Conservation (phyloP, 2,888 invertebrate genomes). For the Drosophila mimetica region DNA sequence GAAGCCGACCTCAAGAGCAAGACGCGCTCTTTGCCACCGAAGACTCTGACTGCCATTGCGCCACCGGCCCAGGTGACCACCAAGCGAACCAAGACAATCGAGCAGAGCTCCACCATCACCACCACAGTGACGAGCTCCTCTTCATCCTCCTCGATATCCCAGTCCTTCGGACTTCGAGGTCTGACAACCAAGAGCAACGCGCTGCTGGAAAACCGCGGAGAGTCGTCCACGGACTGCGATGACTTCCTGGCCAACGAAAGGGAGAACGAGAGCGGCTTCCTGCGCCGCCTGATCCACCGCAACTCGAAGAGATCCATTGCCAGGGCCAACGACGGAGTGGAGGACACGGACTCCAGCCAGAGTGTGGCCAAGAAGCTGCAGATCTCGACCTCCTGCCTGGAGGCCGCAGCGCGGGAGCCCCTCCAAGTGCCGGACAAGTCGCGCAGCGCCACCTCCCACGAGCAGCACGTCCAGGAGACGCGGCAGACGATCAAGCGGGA, state of each 20-base stretch:
- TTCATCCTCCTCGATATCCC: constrained; percentile 26
- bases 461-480: constrained; percentile 79
- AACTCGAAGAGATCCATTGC: constrained; percentile 90
- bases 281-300: constrained; percentile 88
- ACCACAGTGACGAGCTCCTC: constrained; percentile 23
- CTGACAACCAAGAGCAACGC: constrained; percentile 66
- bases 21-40: constrained; percentile 83
- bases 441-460: constrained; percentile 70
- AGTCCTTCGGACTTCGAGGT: constrained; percentile 65
- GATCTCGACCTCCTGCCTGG: constrained; percentile 68
- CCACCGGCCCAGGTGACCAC: constrained; percentile 24
- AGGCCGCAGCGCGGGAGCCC: constrained; percentile 53
- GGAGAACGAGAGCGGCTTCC: constrained; percentile 86
- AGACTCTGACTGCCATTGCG: constrained; percentile 67
- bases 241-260: constrained; percentile 38
- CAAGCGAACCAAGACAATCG: constrained; percentile 54
- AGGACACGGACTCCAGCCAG: constrained; percentile 79
- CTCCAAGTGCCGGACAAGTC: constrained; percentile 56
- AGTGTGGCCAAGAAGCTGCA: constrained; percentile 79
- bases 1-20: constrained; percentile 77
- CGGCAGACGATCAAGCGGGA: constrained; percentile 84
- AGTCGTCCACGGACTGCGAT: constrained; percentile 71
- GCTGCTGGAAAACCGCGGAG: constrained; percentile 67
- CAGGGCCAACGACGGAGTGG: constrained; percentile 79
- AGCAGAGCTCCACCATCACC: constrained; percentile 29